These are phyloP conservation scores for Cephus cinctus DNA, from an alignment of 1,140 invertebrate genomes.

Conservation along the genomic window DNA sequence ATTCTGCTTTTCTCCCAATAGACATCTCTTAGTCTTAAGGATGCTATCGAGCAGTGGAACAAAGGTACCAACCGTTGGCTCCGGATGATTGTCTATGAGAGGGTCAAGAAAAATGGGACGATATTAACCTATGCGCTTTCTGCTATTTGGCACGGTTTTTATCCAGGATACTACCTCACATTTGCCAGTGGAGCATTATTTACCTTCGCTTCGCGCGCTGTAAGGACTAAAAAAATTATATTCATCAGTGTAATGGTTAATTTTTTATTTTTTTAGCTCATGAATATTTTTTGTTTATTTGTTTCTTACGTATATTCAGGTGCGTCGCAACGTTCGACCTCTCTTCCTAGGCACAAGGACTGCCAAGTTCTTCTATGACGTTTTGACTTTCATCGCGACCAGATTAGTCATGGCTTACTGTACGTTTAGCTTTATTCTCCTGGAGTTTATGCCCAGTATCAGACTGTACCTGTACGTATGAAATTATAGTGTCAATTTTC, in stretches of 20 bases:
- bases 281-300: not conserved
- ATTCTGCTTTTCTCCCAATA: conserved; percentile 48
- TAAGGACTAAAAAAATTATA: conserved; percentile 47
- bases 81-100: conserved; percentile 81
- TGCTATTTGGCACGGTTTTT: conserved; percentile 96
- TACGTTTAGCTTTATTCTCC: conserved; percentile 85
- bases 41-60: conserved; percentile 88
- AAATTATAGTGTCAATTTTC: conserved; percentile 7
- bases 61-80: conserved; percentile 90
- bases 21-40: conserved; percentile 76
- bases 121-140: conserved; percentile 83
- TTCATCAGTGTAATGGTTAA: conserved; percentile 2
- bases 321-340: conserved; percentile 72
- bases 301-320: conserved; percentile 51
- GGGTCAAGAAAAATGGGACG: conserved; percentile 64
- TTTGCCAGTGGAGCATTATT: conserved; percentile 87
- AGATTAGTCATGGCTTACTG: conserved; percentile 81
- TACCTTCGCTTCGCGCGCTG: conserved; percentile 78
- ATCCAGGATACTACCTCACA: conserved; percentile 96
- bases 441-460: conserved; percentile 74
- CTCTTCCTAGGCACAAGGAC: conserved; percentile 68
- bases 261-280: not conserved
- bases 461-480: conserved; percentile 66
- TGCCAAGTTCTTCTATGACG: conserved; percentile 73
- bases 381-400: conserved; percentile 75